These are phyloP conservation scores for Tridacna gigas DNA, from an alignment of 2,888 invertebrate genomes.

Conservation along the genomic window DNA sequence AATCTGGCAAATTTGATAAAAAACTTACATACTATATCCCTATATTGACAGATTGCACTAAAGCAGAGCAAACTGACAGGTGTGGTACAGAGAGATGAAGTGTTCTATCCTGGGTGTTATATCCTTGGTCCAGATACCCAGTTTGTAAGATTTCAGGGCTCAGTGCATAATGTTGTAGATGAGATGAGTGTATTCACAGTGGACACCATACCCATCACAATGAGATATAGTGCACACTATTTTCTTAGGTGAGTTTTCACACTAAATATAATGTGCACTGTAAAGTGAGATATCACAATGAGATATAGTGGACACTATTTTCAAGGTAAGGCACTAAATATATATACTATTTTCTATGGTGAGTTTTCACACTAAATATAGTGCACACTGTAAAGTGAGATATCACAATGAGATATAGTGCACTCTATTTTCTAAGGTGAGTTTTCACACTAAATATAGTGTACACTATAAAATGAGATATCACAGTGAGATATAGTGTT, in stretches of 20 bases:
- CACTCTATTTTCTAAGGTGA: slow-evolving; percentile 75
- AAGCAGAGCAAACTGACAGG: slow-evolving; percentile 68
- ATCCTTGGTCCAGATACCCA: slow-evolving; percentile 72
- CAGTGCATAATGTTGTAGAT: slow-evolving; percentile 64
- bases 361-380: neutral
- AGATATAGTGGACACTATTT: slow-evolving; percentile 70
- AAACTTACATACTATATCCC: too few relatives aligned
- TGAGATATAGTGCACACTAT: slow-evolving; percentile 68
- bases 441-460: too few relatives aligned
- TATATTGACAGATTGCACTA: slow-evolving; percentile 64
- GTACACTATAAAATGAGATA: too few relatives aligned
- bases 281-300: slow-evolving; percentile 60
- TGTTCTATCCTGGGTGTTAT: slow-evolving; percentile 74
- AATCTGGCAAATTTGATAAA: too few relatives aligned
- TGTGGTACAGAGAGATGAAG: slow-evolving; percentile 63
- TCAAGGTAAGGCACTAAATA: slow-evolving; percentile 54
- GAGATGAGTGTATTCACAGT: slow-evolving; percentile 65
- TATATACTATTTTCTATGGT: slow-evolving; percentile 74
- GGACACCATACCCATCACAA: slow-evolving; percentile 65
- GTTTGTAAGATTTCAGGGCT: slow-evolving; percentile 65
- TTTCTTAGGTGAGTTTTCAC: slow-evolving; percentile 66
- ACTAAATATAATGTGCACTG: too few relatives aligned
- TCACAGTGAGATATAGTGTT: slow-evolving; percentile 35
- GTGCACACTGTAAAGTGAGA: too few relatives aligned
- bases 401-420: neutral